phyloP scores from a whole-genome alignment of 2,888 invertebrate genomes.

The Atherix ibis region DNA sequence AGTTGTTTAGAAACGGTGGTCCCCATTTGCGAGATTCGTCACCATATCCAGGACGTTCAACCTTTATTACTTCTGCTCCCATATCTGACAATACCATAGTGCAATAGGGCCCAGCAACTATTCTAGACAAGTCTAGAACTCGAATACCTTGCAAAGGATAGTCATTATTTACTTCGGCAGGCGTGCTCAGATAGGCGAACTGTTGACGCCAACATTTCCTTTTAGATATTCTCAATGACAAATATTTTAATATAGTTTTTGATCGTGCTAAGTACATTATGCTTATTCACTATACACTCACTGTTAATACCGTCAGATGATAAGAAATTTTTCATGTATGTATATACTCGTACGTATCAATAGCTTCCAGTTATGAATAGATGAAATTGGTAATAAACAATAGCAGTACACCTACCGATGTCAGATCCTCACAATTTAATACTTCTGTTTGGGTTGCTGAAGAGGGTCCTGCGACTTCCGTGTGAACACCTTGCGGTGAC shows the following conservation, averaged over 20 bases:
- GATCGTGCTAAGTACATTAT: too few species aligned
- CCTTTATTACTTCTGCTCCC: conserved; percentile 84
- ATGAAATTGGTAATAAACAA: not conserved
- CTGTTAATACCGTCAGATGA: too few species aligned
- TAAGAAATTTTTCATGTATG: too few species aligned
- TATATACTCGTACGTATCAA: too few species aligned
- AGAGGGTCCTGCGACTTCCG: conserved; percentile 6
- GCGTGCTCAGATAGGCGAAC: not conserved
- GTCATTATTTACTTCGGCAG: conserved; percentile 11
- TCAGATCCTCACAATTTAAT: conserved; percentile 1
- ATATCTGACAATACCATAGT: conserved; percentile 86
- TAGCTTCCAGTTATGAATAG: too few species aligned
- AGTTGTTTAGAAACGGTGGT: conserved; percentile 62
- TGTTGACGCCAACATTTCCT: not conserved
- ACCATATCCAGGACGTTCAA: conserved; percentile 67
- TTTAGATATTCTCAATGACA: too few species aligned
- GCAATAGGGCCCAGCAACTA: conserved; percentile 88
- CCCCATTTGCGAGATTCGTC: conserved; percentile 91
- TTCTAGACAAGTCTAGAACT: conserved; percentile 66
- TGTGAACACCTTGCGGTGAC: conserved; percentile 6
- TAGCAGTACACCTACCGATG: conserved; percentile 5
- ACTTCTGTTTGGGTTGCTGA: conserved; percentile 9
- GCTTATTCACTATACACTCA: too few species aligned
- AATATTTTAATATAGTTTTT: too few species aligned
- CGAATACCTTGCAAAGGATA: conserved; percentile 54